Evolutionary conservation across 2,888 invertebrate genomes (phyloP), one percentile per base, ranked within the genome.

Genomic region (Balanococcus diminutus): DNA sequence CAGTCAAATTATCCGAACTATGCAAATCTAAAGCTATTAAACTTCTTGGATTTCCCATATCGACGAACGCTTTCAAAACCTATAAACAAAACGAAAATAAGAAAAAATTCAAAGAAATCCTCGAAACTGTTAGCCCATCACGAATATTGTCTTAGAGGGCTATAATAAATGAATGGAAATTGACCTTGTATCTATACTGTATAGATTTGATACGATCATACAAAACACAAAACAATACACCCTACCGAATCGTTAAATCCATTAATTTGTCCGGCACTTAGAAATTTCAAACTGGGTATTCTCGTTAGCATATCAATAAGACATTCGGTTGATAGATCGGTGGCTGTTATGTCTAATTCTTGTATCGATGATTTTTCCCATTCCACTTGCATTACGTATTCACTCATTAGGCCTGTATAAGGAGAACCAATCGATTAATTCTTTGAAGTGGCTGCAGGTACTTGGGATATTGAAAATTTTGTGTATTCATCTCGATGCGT

Each of bases 341-440:
- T 99, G 1, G 97, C 99, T 0, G 98, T 97, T 86, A 99, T 95
- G 89, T 99, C 99, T 88, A 99, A 90, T 91, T 99, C 99, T 90
- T 96, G 96, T 86, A 99, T 90, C 0, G 94, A 94, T 0, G 97
- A 96, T 90, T 98, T 97, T 90, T 99, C 98, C 99, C 99, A 99
- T 89, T 99, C 98, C 9, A 98, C 98, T 89, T 95, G 95, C 94
- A 96, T 96, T 87, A 99, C 95, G 90, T 96, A 93, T 88, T 98
- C 96, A 88, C 89, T 89, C 79, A 88, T 86, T 32, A 88, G 87
- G 87, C 88, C 88, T 88, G 75, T 31, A 79, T 19, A 8, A 72
- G 0, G n/a, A n/a, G n/a, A n/a, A n/a, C n/a, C n/a, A n/a, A 72
- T 72, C 16, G 72, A 72, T 31, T 72, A 67, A 14, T 67, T 67